Percentiles rank a stretch among this genome's conserved stretches.
Conservation (phyloP, 2,888 invertebrate genomes). For the Leptothorax acervorum region DNA sequence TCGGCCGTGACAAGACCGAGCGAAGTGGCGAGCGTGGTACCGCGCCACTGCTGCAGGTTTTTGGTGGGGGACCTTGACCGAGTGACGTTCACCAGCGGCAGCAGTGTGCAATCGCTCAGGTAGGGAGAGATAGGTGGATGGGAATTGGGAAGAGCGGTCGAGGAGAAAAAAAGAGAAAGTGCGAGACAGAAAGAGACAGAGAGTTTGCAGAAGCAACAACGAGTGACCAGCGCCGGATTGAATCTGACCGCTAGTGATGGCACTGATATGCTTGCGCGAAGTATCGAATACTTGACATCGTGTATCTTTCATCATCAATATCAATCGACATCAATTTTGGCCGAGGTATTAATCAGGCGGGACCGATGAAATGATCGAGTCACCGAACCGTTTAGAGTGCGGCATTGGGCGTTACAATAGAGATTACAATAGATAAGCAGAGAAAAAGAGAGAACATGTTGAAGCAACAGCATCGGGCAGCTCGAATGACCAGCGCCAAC, state of each 20-base stretch:
- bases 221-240: constrained; percentile 20
- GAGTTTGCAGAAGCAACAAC: constrained; percentile 29
- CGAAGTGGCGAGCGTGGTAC: constrained; percentile 33
- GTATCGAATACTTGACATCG: constrained; percentile 20
- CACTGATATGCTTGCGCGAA: constrained; percentile 16
- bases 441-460: not conserved
- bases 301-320: constrained; percentile 42
- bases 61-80: constrained; percentile 84
- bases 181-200: not conserved
- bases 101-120: constrained; percentile 48
- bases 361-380: constrained; percentile 15
- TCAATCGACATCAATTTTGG: constrained; percentile 35
- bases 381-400: constrained; percentile 4
- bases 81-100: constrained; percentile 79
- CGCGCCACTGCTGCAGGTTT: constrained; percentile 72
- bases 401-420: constrained; percentile 3
- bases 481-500: not conserved
- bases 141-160: constrained; percentile 13
- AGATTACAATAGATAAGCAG: constrained; percentile 15
- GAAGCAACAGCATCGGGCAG: not conserved
- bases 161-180: constrained; percentile 5
- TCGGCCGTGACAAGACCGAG: constrained; percentile 41
- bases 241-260: not conserved
- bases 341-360: constrained; percentile 30
- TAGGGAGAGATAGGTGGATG: constrained; percentile 27